These are phyloP conservation scores for Calliopum simillimum DNA, from an alignment of 2,888 invertebrate genomes.

Conservation along the genomic window DNA sequence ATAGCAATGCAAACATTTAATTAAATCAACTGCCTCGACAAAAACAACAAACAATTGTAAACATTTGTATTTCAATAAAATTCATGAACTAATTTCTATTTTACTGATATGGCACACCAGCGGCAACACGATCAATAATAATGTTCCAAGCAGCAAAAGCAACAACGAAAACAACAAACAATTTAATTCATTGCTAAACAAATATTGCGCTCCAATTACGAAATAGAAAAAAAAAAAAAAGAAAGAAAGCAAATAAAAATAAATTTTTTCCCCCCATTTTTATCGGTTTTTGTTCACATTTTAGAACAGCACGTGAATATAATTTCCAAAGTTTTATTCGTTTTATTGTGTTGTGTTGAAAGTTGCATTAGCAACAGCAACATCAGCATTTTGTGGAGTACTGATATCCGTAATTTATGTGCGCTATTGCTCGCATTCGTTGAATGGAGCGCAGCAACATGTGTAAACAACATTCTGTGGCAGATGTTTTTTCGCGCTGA, in stretches of 20 bases:
- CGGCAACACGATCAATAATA: background rate
- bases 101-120: background rate
- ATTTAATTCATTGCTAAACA: conserved; percentile 22
- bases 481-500: conserved; percentile 27
- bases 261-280: no score
- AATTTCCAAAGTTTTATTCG: background rate
- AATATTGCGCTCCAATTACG: background rate
- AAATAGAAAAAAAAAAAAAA: background rate
- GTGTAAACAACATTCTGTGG: conserved; percentile 29
- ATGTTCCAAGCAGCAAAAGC: background rate
- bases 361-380: background rate
- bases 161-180: conserved; percentile 12
- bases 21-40: background rate
- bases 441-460: conserved; percentile 22
- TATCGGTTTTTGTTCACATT: background rate
- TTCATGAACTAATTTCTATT: background rate
- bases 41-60: background rate
- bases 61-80: no score
- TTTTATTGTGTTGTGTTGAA: background rate
- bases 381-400: conserved; percentile 23
- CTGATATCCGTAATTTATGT: conserved; percentile 21
- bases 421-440: conserved; percentile 27
- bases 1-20: conserved; percentile 8
- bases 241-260: background rate
- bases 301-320: conserved; percentile 12